Conservation (phyloP, 2,888 invertebrate genomes). For the Rhyacophila evoluta region DNA sequence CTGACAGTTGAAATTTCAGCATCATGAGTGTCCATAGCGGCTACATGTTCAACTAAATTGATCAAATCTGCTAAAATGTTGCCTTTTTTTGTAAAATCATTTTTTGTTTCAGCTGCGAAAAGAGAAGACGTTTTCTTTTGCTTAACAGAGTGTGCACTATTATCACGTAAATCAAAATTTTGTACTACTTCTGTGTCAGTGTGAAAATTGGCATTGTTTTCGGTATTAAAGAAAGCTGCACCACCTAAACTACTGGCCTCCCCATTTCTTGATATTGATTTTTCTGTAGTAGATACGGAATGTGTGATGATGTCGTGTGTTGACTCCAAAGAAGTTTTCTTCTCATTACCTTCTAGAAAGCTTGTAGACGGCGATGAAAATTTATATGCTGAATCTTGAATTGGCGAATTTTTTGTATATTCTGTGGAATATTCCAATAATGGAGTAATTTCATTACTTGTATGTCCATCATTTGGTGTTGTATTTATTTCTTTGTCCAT, state of each 20-base stretch:
- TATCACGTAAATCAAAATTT: constrained; percentile 31
- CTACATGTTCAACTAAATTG: constrained; percentile 66
- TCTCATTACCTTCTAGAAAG: neutral
- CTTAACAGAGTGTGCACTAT: constrained; percentile 45
- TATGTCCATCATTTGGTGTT: constrained; percentile 10
- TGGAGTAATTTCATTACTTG: neutral
- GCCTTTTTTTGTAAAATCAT: constrained; percentile 56
- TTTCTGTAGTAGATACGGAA: constrained; percentile 40
- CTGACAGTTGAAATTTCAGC: constrained; percentile 56
- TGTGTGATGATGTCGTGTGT: constrained; percentile 39
- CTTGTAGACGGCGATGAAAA: neutral
- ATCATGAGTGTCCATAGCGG: constrained; percentile 64
- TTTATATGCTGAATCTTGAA: neutral
- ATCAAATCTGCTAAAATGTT: constrained; percentile 64
- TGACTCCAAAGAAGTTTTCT: neutral
- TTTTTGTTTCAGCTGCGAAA: constrained; percentile 32
- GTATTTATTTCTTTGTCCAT: neutral
- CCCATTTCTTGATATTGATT: constrained; percentile 34
- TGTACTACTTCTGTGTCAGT: constrained; percentile 26
- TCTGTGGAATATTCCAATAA: neutral
- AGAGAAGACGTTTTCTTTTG: constrained; percentile 48
- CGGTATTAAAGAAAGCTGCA: neutral
- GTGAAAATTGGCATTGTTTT: constrained; percentile 10
- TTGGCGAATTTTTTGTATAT: neutral
- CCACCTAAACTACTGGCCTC: too few species aligned